A percentile compares a stretch with the other conserved stretches of the same genome.
Evolutionary conservation across 1,140 invertebrate species (phyloP).

Genomic region (Aricia agestis): DNA sequence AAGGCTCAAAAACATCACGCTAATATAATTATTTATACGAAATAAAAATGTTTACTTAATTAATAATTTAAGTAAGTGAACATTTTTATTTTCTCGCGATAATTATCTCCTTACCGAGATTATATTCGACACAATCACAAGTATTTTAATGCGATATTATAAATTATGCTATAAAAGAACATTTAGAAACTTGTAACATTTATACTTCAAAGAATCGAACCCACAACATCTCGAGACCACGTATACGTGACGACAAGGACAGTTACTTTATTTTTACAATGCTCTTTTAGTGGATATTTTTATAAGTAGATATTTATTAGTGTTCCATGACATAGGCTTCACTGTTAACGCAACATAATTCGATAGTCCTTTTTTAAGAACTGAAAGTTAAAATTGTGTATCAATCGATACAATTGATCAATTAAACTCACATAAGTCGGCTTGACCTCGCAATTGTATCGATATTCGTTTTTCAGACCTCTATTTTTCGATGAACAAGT

Average conservation of each 20-base stretch:
- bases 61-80: no score
- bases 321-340: background rate
- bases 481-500: background rate
- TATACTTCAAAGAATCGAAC: background rate
- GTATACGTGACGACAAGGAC: background rate
- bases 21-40: no score
- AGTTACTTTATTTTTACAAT: constrained; percentile 6
- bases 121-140: background rate
- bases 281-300: background rate
- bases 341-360: background rate
- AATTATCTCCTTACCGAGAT: background rate
- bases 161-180: background rate
- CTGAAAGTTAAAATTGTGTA: no score
- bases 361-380: no score
- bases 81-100: background rate
- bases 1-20: background rate
- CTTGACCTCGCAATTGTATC: no score
- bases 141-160: background rate
- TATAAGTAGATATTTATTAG: background rate
- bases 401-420: no score
- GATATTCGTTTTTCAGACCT: no score
- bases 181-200: background rate
- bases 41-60: no score
- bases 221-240: background rate
- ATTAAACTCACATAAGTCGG: no score